These are phyloP conservation scores for Larimichthys crocea DNA, from an alignment of 2,113 vertebrate genomes.

Conservation along the genomic window DNA sequence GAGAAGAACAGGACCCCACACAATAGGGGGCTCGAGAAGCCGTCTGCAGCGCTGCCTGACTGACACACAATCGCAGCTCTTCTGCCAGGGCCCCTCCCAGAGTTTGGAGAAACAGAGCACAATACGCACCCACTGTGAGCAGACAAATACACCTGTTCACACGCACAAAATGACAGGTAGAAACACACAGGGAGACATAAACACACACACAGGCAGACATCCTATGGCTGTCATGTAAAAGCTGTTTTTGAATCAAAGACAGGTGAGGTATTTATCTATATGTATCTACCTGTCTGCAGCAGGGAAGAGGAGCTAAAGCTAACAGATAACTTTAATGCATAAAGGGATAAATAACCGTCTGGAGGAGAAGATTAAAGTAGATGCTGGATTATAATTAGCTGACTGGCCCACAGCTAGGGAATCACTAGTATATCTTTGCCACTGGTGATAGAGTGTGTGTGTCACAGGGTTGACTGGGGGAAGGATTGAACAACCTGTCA, in stretches of 20 bases:
- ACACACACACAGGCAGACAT: slow-evolving; percentile 28
- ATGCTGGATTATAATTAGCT: slow-evolving; percentile 82
- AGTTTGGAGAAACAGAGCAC: slow-evolving; percentile 52
- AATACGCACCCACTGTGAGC: slow-evolving; percentile 37
- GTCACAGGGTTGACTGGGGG: slow-evolving; percentile 65
- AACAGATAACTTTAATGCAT: slow-evolving; percentile 53
- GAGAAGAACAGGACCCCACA: slow-evolving; percentile 75
- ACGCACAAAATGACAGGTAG: slow-evolving; percentile 49
- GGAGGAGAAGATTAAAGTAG: slow-evolving; percentile 73
- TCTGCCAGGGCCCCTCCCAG: slow-evolving; percentile 66
- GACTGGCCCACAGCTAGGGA: slow-evolving; percentile 61
- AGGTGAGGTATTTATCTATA: slow-evolving; percentile 14
- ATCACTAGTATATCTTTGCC: slow-evolving; percentile 79
- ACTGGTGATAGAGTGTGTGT: slow-evolving; percentile 74
- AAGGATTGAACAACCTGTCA: slow-evolving; percentile 75
- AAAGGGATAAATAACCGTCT: slow-evolving; percentile 71
- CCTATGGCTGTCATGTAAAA: slow-evolving; percentile 30
- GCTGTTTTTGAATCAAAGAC: slow-evolving; percentile 42
- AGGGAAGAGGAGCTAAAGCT: slow-evolving; percentile 41
- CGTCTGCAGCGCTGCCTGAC: slow-evolving; percentile 68
- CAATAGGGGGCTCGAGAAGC: slow-evolving; percentile 67
- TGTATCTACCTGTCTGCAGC: background rate
- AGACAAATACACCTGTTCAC: slow-evolving; percentile 70
- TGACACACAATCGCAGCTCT: slow-evolving; percentile 65
- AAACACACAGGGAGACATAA: slow-evolving; percentile 41